phyloP scores from a whole-genome alignment of 2,113 vertebrate species.

The Colaptes auratus region DNA sequence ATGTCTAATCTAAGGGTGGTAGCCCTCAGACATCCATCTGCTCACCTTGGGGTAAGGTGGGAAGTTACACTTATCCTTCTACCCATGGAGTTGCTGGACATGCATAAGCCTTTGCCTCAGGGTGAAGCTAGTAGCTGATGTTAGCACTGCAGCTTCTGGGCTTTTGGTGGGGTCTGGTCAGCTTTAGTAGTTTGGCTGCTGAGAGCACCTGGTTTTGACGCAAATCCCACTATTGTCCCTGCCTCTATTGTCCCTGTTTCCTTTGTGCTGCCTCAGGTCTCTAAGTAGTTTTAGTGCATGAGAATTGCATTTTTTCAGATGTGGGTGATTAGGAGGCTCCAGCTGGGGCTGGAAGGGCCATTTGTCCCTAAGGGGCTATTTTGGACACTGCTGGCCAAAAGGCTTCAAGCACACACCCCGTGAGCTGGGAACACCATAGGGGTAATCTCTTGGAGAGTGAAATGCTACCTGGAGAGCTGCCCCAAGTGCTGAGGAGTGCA shows the following conservation, averaged over 20 bases:
- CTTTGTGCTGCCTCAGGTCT: slow-evolving; percentile 29
- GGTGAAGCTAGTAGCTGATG: background rate
- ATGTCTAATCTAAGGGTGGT: too few species aligned
- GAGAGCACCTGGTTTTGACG: slow-evolving; percentile 9
- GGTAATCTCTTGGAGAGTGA: background rate
- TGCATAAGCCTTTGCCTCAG: fast-evolving
- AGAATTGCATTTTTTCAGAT: slow-evolving; percentile 30
- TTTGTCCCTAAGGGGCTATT: background rate
- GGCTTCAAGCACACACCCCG: background rate
- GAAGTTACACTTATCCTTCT: background rate
- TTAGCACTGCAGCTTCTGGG: fast-evolving
- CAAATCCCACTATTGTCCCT: slow-evolving; percentile 53
- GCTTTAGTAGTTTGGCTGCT: background rate
- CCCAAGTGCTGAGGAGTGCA: background rate
- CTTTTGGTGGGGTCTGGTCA: background rate
- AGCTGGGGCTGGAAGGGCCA: background rate
- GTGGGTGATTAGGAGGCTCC: background rate
- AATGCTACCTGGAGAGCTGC: background rate
- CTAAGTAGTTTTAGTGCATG: background rate
- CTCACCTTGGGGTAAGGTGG: background rate
- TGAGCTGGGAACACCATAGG: background rate
- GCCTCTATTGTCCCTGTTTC: slow-evolving; percentile 34
- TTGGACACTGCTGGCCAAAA: background rate
- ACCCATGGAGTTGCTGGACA: background rate
- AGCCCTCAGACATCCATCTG: fast-evolving